Evolutionary conservation across 2,888 invertebrate species (phyloP), one percentile per base, ranked within the genome.

Genomic region (Ophion ventricosus): DNA sequence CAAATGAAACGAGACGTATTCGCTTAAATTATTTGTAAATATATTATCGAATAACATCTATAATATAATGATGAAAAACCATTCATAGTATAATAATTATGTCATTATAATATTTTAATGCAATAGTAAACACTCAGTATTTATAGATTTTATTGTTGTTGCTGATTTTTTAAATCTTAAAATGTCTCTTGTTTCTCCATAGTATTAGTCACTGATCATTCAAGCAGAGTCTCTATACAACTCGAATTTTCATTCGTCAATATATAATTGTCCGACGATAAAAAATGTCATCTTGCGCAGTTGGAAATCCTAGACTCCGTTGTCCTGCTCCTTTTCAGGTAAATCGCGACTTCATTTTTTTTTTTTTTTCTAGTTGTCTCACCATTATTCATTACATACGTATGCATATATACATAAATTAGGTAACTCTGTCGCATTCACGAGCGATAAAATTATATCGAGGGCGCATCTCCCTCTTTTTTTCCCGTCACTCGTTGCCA

Each of bases 11-110:
- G 8, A 86, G 83, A 80, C n/a, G 59, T 64, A 86, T 79, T 84
- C 82, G 87, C 88, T 91, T 90, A 91, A 90, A 69, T 91, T 91
- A 91, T 91, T 91, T 91, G 91, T 91, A 91, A 91, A 91, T 91
- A 91, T 91, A 91, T 91, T 91, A 91, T 91, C 90, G 89, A 91
- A 90, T 91, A 91, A 91, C 91, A 91, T 91, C 91, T 91, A 91
- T 91, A 90, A 91, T 91, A 90, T 91, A 91, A 90, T 91, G 91
- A 91, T 91, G 91, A 91, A 91, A 91, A 91, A 91, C 90, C 91
- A 91, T 91, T 88, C 89, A 91, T 90, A 91, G 90, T 91, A 78
- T 78, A 90, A 89, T 91, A 89, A 88, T 89, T 91, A 74, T 84
- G 89, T 90, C 89, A 88, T 90, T 88, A 87, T 90, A 91, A 90